phyloP scores from a whole-genome alignment of 2,888 invertebrate species.

The Steinernema hermaphroditum region DNA sequence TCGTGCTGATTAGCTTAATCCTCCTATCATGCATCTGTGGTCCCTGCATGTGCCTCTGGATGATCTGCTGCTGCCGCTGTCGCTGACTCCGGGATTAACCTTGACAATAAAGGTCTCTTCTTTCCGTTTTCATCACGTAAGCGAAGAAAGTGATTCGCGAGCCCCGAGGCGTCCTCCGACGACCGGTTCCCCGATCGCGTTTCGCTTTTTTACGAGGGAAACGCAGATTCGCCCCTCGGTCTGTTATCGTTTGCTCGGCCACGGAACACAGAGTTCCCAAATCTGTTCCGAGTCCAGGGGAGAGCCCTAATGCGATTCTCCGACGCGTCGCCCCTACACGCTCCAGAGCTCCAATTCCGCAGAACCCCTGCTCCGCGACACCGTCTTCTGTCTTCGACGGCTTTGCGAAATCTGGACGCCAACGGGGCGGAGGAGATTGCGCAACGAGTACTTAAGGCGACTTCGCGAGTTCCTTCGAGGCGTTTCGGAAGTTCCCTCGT shows the following conservation, averaged over 20 bases:
- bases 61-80: not conserved
- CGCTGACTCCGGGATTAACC: constrained; percentile 19
- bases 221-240: not conserved
- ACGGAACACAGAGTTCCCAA: constrained; percentile 23
- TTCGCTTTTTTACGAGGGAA: not conserved
- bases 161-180: not conserved
- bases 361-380: too few relatives aligned
- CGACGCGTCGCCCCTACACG: not conserved
- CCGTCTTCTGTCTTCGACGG: not conserved
- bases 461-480: not conserved
- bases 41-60: not conserved
- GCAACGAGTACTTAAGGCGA: not conserved
- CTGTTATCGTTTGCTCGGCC: constrained; percentile 10
- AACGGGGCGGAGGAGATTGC: not conserved
- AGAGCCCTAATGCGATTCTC: not conserved
- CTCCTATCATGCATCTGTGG: not conserved
- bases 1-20: not conserved
- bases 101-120: not conserved
- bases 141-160: constrained; percentile 8
- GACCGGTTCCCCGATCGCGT: not conserved
- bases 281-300: constrained; percentile 21
- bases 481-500: not conserved
- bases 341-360: not conserved
- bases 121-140: not conserved
- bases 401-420: not conserved